Evolutionary conservation across 2,113 vertebrate genomes (phyloP).

Genomic region (Hydrolagus affinis): DNA sequence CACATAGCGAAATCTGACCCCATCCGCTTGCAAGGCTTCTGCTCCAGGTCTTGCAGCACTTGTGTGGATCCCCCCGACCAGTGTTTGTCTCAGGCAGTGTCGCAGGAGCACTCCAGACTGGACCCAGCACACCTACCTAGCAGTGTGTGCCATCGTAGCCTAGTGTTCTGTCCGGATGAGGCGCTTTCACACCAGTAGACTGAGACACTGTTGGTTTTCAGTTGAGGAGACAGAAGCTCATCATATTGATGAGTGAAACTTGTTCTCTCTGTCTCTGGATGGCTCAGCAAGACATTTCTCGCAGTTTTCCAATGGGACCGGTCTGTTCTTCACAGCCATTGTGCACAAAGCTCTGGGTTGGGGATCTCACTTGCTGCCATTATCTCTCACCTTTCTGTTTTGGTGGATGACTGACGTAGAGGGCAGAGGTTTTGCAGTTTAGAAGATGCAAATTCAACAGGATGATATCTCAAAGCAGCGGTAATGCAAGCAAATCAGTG

Average conservation of each 20-base stretch:
- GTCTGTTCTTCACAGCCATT: slow-evolving; percentile 59
- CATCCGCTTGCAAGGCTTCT: slow-evolving; percentile 62
- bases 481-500: slow-evolving; percentile 39
- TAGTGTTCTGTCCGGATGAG: slow-evolving; percentile 57
- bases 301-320: slow-evolving; percentile 75
- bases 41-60: slow-evolving; percentile 57
- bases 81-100: slow-evolving; percentile 49
- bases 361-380: slow-evolving; percentile 43
- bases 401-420: slow-evolving; percentile 34
- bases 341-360: slow-evolving; percentile 48
- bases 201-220: slow-evolving; percentile 79
- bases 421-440: slow-evolving; percentile 33
- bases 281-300: slow-evolving; percentile 74
- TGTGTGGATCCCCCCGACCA: slow-evolving; percentile 70
- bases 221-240: slow-evolving; percentile 89
- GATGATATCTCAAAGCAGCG: slow-evolving; percentile 40
- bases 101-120: slow-evolving; percentile 66
- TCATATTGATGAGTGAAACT: slow-evolving; percentile 95
- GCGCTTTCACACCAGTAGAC: slow-evolving; percentile 53
- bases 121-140: slow-evolving; percentile 62
- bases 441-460: slow-evolving; percentile 20
- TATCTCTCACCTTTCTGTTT: slow-evolving; percentile 33
- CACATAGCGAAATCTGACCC: slow-evolving; percentile 74
- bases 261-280: slow-evolving; percentile 71
- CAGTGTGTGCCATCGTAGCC: slow-evolving; percentile 64